phyloP scores from a whole-genome alignment of 2,888 invertebrate species.

The Nebria brevicollis region DNA sequence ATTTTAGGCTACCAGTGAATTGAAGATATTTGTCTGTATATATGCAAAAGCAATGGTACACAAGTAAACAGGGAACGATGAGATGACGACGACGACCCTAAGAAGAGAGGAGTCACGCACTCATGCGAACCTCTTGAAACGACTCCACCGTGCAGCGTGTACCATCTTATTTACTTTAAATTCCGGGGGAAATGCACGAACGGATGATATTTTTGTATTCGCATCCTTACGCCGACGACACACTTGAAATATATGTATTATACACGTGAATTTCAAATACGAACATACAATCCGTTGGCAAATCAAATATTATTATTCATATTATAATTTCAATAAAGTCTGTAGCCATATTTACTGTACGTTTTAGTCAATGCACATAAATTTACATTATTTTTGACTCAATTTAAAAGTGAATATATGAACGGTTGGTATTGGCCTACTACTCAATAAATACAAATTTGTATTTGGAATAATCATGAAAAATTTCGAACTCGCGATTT shows the following conservation, averaged over 20 bases:
- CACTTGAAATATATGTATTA: not conserved
- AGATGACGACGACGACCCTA: not conserved
- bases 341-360: too few species aligned
- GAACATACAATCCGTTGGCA: not conserved
- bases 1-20: not conserved
- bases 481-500: too few species aligned
- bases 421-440: too few species aligned
- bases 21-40: too few species aligned
- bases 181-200: not conserved
- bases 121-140: not conserved
- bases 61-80: not conserved
- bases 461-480: too few species aligned
- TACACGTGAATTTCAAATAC: not conserved
- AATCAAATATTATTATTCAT: not conserved
- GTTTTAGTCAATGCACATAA: too few species aligned
- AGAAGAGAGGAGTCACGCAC: not conserved
- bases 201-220: conserved; percentile 1
- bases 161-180: conserved; percentile 1
- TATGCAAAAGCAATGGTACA: not conserved
- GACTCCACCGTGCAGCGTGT: not conserved
- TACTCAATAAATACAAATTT: too few species aligned
- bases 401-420: too few species aligned
- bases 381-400: too few species aligned
- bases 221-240: not conserved
- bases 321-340: not conserved